Evolutionary conservation across 2,888 invertebrate species (phyloP).

Genomic region (Emesis furor): DNA sequence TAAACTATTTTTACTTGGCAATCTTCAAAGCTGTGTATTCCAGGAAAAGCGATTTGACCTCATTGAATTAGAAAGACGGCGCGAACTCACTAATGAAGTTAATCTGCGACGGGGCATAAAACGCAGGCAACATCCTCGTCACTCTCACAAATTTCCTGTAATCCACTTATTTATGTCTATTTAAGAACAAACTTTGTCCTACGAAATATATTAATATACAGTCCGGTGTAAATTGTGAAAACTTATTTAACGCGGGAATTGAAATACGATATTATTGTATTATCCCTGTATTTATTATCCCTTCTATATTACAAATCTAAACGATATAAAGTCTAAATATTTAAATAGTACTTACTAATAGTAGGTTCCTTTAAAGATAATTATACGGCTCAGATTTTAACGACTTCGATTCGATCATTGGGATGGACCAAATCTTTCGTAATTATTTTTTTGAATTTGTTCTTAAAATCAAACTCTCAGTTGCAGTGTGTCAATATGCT

Average conservation of each 20-base stretch:
- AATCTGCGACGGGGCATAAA: slow-evolving; percentile 75
- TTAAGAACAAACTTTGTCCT: slow-evolving; percentile 38
- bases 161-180: slow-evolving; percentile 51
- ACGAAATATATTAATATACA: slow-evolving; percentile 4
- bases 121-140: slow-evolving; percentile 39
- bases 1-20: slow-evolving; percentile 33
- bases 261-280: neutral
- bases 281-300: neutral
- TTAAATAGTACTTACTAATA: too few species aligned
- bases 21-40: slow-evolving; percentile 39
- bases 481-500: too few species aligned
- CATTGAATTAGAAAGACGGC: slow-evolving; percentile 82
- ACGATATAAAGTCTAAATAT: neutral
- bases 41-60: slow-evolving; percentile 56
- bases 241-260: slow-evolving; percentile 1
- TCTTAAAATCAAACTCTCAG: too few species aligned
- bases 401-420: too few species aligned
- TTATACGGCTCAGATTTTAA: too few species aligned
- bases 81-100: slow-evolving; percentile 82
- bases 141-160: slow-evolving; percentile 50
- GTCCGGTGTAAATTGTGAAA: neutral
- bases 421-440: too few species aligned
- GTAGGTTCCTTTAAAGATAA: too few species aligned
- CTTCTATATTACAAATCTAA: neutral
- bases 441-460: too few species aligned